These are phyloP conservation scores for Petrolisthes manimaculis DNA, from an alignment of 2,888 invertebrate species.

Conservation along the genomic window DNA sequence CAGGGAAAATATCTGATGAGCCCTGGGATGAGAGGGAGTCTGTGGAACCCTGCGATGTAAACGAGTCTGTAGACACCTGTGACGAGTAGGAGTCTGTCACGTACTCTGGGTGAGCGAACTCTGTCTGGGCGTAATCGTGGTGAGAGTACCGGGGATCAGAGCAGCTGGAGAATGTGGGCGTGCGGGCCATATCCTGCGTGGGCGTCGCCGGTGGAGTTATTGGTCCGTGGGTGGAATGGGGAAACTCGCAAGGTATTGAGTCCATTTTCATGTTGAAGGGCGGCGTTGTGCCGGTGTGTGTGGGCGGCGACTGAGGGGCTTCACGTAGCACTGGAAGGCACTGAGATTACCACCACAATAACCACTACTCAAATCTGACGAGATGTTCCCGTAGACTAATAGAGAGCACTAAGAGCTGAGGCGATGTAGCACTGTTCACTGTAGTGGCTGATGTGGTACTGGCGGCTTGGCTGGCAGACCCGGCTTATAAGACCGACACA, in stretches of 20 bases:
- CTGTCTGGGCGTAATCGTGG: constrained; percentile 35
- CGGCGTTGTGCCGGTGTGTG: constrained; percentile 26
- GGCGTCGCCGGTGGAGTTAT: constrained; percentile 60
- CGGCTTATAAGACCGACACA: constrained; percentile 33
- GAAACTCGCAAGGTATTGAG: constrained; percentile 55
- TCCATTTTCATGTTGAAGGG: constrained; percentile 57
- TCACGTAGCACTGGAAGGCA: background rate
- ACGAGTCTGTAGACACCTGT: background rate
- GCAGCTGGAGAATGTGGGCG: constrained; percentile 49
- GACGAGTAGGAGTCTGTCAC: constrained; percentile 25
- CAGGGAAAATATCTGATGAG: background rate
- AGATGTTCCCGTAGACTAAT: constrained; percentile 37
- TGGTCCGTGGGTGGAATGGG: constrained; percentile 43
- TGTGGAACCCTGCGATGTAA: background rate
- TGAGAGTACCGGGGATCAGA: constrained; percentile 29
- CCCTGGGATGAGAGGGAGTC: background rate
- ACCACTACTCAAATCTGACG: background rate
- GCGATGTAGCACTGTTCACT: constrained; percentile 14
- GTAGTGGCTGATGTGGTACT: constrained; percentile 36
- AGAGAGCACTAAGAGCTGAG: background rate
- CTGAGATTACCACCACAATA: background rate
- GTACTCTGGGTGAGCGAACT: constrained; percentile 34
- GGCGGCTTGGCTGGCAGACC: constrained; percentile 9
- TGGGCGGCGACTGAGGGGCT: background rate
- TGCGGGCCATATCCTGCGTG: constrained; percentile 54